phyloP scores from a whole-genome alignment of 2,888 invertebrate genomes.

The Cinara cedri region DNA sequence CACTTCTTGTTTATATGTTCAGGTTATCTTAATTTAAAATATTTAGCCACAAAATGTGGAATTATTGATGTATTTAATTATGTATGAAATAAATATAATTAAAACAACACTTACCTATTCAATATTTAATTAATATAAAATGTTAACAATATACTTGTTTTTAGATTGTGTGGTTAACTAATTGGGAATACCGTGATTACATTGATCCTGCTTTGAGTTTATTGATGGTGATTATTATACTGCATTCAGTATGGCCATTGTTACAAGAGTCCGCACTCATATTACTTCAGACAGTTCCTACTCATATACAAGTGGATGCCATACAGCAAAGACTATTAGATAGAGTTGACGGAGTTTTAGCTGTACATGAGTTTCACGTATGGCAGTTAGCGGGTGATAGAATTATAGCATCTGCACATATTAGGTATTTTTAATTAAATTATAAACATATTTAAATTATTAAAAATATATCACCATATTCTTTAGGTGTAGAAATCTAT shows the following conservation, averaged over 20 bases:
- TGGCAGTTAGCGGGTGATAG: constrained; percentile 97
- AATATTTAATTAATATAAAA: too few relatives aligned
- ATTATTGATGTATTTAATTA: too few relatives aligned
- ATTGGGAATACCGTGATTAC: constrained; percentile 72
- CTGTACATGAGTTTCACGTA: constrained; percentile 97
- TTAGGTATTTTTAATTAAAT: constrained; percentile 69
- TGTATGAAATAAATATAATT: too few relatives aligned
- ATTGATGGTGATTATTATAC: constrained; percentile 82
- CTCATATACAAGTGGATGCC: constrained; percentile 88
- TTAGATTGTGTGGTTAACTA: constrained; percentile 65
- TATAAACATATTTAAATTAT: neutral
- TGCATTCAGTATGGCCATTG: constrained; percentile 89
- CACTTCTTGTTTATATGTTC: too few relatives aligned
- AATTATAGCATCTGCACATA: constrained; percentile 96
- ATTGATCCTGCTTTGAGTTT: constrained; percentile 95
- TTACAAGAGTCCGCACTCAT: constrained; percentile 93
- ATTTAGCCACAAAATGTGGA: too few relatives aligned
- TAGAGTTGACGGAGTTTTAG: constrained; percentile 91
- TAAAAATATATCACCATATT: constrained; percentile 34
- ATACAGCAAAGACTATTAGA: constrained; percentile 85
- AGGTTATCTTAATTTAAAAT: too few relatives aligned
- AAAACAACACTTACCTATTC: too few relatives aligned
- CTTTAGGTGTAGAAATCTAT: constrained; percentile 85
- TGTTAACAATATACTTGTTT: constrained; percentile 56
- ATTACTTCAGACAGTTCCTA: constrained; percentile 96